phyloP scores from a whole-genome alignment of 1,140 invertebrate species.

The Mycetomoellerius zeteki region DNA sequence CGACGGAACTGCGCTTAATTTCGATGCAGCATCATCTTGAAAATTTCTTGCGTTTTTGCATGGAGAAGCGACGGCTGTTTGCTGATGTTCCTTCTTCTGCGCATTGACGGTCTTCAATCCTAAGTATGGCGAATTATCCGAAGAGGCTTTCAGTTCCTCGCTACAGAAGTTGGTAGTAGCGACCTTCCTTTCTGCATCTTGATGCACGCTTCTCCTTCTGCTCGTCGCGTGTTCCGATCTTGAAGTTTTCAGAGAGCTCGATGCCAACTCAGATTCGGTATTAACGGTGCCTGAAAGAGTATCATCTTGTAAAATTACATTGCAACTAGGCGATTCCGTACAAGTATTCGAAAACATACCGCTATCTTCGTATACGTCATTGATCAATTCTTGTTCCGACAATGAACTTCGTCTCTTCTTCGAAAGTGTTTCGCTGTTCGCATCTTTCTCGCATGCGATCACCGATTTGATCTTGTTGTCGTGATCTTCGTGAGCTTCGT shows the following conservation, averaged over 20 bases:
- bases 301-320: not conserved
- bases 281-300: slow-evolving; percentile 14
- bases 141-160: slow-evolving; percentile 19
- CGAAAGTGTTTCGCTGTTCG: not conserved
- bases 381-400: slow-evolving; percentile 7
- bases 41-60: slow-evolving; percentile 21
- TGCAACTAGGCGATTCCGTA: not conserved
- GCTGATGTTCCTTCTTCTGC: slow-evolving; percentile 70
- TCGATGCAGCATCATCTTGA: not conserved
- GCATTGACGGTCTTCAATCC: slow-evolving; percentile 28
- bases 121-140: not conserved
- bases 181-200: slow-evolving; percentile 25
- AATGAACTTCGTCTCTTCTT: slow-evolving; percentile 6
- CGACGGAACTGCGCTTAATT: slow-evolving; percentile 22
- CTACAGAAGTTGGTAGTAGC: not conserved
- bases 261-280: not conserved
- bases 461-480: not conserved
- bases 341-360: not conserved
- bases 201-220: slow-evolving; percentile 26
- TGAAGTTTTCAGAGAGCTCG: not conserved
- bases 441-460: not conserved
- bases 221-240: not conserved
- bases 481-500: not conserved
- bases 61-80: not conserved
- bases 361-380: not conserved